Percentiles rank a stretch among this genome's conserved stretches.
These are phyloP conservation scores for Terrapene triunguis DNA, from an alignment of 2,113 vertebrate species.

Conservation along the genomic window DNA sequence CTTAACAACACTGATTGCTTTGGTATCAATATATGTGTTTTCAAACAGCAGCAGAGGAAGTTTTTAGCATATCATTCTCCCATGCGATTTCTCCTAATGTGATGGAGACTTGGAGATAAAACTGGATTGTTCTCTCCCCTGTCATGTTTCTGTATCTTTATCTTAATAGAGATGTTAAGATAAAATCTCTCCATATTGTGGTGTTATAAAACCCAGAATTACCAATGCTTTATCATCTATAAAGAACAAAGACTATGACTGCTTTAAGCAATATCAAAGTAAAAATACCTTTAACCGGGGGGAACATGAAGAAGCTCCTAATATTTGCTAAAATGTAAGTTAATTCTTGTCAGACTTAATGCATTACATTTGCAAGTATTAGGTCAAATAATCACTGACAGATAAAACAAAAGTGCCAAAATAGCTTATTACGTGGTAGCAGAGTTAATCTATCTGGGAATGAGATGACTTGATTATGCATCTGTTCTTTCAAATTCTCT, in stretches of 20 bases:
- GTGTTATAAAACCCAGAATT: constrained; percentile 78
- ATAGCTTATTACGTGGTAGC: constrained; percentile 1
- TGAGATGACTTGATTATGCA: not conserved
- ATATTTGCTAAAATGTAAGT: constrained; percentile 71
- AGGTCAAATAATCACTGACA: constrained; percentile 33
- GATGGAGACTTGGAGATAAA: constrained; percentile 67
- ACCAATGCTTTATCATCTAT: constrained; percentile 76
- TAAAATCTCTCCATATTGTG: constrained; percentile 80
- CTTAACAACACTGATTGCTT: constrained; percentile 30
- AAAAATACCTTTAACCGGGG: constrained; percentile 73
- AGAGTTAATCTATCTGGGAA: constrained; percentile 18
- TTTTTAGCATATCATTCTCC: constrained; percentile 35
- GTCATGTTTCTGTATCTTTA: constrained; percentile 74
- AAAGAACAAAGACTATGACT: constrained; percentile 72
- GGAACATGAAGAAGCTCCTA: constrained; percentile 29
- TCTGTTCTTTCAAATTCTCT: not conserved
- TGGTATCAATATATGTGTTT: constrained; percentile 40
- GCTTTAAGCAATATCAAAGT: constrained; percentile 69
- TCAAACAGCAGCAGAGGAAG: constrained; percentile 51
- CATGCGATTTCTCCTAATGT: constrained; percentile 61
- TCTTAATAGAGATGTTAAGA: constrained; percentile 81
- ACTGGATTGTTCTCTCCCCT: constrained; percentile 70
- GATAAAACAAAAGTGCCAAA: constrained; percentile 1
- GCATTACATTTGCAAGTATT: constrained; percentile 42
- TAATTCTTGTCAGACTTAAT: constrained; percentile 75